These are phyloP conservation scores for Cephus pygmeus DNA, from an alignment of 2,888 invertebrate species.

Conservation along the genomic window DNA sequence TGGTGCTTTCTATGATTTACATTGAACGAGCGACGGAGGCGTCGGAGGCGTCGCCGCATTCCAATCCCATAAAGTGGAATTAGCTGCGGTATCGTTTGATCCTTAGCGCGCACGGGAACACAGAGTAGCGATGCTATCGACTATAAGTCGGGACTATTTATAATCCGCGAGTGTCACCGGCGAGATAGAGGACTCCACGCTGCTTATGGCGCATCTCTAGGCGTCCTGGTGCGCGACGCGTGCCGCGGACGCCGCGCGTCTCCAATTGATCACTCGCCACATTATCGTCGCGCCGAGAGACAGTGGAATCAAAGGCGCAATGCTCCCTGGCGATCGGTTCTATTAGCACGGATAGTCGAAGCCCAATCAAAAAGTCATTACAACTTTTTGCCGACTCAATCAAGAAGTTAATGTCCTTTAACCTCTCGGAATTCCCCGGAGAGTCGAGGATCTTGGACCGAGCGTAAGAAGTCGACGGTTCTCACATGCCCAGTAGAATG, in stretches of 20 bases:
- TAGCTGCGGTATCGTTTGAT: slow-evolving; percentile 26
- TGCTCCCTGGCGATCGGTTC: too few species aligned
- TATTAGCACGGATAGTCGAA: not conserved
- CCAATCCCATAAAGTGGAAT: slow-evolving; percentile 29
- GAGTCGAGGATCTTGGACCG: slow-evolving; percentile 42
- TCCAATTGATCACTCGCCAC: too few species aligned
- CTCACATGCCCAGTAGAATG: slow-evolving; percentile 61
- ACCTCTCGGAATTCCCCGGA: slow-evolving; percentile 54
- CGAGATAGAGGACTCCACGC: slow-evolving; percentile 43
- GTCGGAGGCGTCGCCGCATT: too few species aligned
- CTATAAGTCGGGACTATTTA: slow-evolving; percentile 27
- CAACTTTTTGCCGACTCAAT: slow-evolving; percentile 63
- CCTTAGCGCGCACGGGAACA: slow-evolving; percentile 41
- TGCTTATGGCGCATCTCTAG: slow-evolving; percentile 26
- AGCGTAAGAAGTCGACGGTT: slow-evolving; percentile 58
- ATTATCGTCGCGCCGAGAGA: too few species aligned
- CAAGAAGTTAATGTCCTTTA: slow-evolving; percentile 64
- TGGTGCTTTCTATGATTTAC: too few species aligned
- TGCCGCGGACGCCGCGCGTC: too few species aligned
- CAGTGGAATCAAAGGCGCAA: too few species aligned
- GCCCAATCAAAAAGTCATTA: slow-evolving; percentile 63
- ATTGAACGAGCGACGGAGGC: too few species aligned
- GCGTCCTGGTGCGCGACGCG: slow-evolving; percentile 31
- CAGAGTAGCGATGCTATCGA: slow-evolving; percentile 22
- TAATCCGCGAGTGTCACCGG: slow-evolving; percentile 49